Conservation (phyloP, 2,113 vertebrate species). For the Syngnathus floridae region DNA sequence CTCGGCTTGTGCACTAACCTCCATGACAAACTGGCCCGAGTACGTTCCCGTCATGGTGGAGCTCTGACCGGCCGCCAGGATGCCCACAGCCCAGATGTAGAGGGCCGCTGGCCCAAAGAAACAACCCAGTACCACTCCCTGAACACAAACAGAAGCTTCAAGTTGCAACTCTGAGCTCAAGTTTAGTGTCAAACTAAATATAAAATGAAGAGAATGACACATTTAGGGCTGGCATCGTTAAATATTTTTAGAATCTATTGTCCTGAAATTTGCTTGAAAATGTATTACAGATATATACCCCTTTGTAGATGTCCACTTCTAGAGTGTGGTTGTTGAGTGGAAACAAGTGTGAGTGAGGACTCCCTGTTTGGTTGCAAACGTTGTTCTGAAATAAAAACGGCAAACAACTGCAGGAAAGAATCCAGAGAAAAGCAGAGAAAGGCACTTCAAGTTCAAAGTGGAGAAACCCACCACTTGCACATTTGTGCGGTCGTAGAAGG, state of each 20-base stretch:
- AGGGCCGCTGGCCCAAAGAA: constrained; percentile 88
- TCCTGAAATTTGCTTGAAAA: too few species aligned
- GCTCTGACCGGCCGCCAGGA: constrained; percentile 94
- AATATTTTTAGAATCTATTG: too few species aligned
- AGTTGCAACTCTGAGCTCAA: too few species aligned
- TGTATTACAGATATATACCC: constrained; percentile 66
- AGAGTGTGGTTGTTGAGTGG: constrained; percentile 75
- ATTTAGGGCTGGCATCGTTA: too few species aligned
- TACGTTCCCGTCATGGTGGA: constrained; percentile 98
- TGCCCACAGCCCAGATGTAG: constrained; percentile 95
- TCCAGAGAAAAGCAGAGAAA: too few species aligned
- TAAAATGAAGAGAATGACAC: too few species aligned
- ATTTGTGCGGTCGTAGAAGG: constrained; percentile 81
- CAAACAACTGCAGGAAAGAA: background rate
- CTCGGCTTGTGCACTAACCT: constrained; percentile 65
- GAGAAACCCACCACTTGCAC: constrained; percentile 76
- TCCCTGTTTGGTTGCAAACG: constrained; percentile 68
- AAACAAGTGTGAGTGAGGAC: constrained; percentile 73
- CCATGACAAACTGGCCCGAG: constrained; percentile 98
- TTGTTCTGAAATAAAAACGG: constrained; percentile 33
- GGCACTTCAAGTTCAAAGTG: background rate
- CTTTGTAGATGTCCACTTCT: constrained; percentile 95
- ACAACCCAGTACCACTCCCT: constrained; percentile 89
- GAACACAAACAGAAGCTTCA: background rate
- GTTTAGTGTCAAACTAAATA: too few species aligned